Evolutionary conservation across 2,888 invertebrate genomes (phyloP).

Genomic region (Stratiomys singularior): DNA sequence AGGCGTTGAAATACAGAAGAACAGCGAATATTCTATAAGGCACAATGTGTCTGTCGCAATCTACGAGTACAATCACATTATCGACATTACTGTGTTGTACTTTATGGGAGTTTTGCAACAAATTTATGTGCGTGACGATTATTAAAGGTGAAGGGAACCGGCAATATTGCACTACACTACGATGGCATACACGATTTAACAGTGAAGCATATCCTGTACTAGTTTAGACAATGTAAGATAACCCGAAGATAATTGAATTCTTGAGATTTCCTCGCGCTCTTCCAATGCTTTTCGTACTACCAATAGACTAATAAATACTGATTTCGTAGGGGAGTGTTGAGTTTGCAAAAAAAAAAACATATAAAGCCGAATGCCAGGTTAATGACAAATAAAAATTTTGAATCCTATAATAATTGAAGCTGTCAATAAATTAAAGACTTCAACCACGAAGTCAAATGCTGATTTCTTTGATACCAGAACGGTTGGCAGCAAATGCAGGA

Average conservation of each 20-base stretch:
- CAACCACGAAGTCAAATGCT: too few relatives aligned
- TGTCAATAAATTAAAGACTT: too few relatives aligned
- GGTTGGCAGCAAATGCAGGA: too few relatives aligned
- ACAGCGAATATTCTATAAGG: background rate
- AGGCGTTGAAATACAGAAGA: background rate
- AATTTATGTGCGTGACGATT: conserved; percentile 45
- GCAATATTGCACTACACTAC: background rate
- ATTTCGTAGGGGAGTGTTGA: background rate
- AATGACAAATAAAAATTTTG: too few relatives aligned
- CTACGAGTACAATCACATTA: conserved; percentile 32
- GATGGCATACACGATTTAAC: background rate
- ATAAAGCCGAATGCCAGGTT: too few relatives aligned
- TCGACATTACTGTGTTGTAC: conserved; percentile 30
- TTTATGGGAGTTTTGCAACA: conserved; percentile 39
- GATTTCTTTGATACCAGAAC: too few relatives aligned
- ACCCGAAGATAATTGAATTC: conserved; percentile 32
- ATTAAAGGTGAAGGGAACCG: background rate
- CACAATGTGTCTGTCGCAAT: conserved; percentile 24
- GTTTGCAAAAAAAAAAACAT: too few relatives aligned
- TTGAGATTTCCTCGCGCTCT: conserved; percentile 17
- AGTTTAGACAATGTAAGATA: conserved; percentile 21
- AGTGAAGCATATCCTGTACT: background rate
- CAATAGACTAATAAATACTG: background rate
- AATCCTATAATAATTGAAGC: too few relatives aligned
- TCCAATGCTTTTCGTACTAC: background rate